Conservation (phyloP, 2,888 invertebrate genomes). For the Hyposoter didymator region DNA sequence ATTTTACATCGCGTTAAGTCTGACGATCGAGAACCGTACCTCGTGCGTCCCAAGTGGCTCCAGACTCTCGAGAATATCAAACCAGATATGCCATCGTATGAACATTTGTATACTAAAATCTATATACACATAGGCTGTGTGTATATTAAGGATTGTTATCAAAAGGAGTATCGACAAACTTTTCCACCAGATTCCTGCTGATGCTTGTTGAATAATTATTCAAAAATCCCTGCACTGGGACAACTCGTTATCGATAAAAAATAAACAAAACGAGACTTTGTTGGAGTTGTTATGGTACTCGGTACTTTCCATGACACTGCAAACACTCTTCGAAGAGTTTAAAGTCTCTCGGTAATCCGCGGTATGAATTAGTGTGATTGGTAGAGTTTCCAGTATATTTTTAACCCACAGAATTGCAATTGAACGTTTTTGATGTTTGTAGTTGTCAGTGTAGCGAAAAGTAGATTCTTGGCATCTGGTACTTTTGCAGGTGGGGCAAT, state of each 20-base stretch:
- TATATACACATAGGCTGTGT: constrained; percentile 1
- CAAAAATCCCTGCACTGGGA: neutral
- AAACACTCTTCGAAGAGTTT: neutral
- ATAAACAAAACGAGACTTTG: neutral
- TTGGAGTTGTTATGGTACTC: neutral
- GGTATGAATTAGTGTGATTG: neutral
- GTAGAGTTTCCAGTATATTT: neutral
- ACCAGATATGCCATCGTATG: neutral
- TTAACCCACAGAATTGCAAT: neutral
- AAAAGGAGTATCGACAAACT: neutral
- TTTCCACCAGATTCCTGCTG: neutral
- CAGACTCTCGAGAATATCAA: constrained; percentile 38
- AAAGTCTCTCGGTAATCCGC: neutral
- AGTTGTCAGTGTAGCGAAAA: neutral
- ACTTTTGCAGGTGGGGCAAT: neutral
- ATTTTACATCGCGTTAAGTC: constrained; percentile 64
- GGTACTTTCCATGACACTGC: neutral
- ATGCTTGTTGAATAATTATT: neutral
- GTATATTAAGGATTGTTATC: neutral
- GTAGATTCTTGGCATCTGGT: neutral
- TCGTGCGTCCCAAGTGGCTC: constrained; percentile 60
- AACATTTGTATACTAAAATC: neutral
- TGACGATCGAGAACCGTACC: constrained; percentile 51
- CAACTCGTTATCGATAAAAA: neutral
- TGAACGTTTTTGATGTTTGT: neutral